Base-by-base conservation (phyloP, 2,888 invertebrate species). In the Synanthedon myopaeformis region DNA sequence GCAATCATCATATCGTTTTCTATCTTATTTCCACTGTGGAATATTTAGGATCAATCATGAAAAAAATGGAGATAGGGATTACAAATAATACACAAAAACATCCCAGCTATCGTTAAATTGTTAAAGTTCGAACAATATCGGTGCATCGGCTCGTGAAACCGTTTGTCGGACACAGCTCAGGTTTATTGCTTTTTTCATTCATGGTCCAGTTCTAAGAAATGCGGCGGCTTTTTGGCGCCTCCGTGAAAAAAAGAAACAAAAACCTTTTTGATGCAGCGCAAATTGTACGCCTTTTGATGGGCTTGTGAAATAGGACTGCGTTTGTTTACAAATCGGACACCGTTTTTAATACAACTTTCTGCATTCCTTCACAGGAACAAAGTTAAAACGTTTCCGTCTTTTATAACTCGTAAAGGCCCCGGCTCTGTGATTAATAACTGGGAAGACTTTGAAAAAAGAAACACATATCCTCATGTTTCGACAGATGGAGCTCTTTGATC, bases 141-240 rank as follows among this genome's bases (percentile, higher is more conserved):
- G 78, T 80, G 80, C 81, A 81, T 73, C 77, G 82, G 76, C 72
- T 82, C 76, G 79, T 82, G 76, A 81, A 82, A 76, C 79, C 74
- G 82, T 83, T 83, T 79, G 81, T 79, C 80, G 79, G 80, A 69
- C 57, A 56, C 58, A 65, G 61, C 68, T 74, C 72, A 68, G 71
- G 73, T 79, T 79, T 80, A 76, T 72, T 72, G 69, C 66, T 76
- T 83, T 82, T 83, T 82, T 81, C 78, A 78, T 82, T 79, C 74
- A 81, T 45, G 57, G 52, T 42, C 41, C 60, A 62, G 66, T 85
- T 85, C 85, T 72, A 62, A 79, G 85, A 85, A 85, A 62, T 63
- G 64, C 75, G 78, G 74, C 82, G 78, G 79, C 76, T 72, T 79
- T 82, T 82, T 79, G 85, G 84, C 85, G 85, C 85, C 83, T 78